Evolutionary conservation across 2,888 invertebrate genomes (phyloP).

Genomic region (Athetis lepigone): DNA sequence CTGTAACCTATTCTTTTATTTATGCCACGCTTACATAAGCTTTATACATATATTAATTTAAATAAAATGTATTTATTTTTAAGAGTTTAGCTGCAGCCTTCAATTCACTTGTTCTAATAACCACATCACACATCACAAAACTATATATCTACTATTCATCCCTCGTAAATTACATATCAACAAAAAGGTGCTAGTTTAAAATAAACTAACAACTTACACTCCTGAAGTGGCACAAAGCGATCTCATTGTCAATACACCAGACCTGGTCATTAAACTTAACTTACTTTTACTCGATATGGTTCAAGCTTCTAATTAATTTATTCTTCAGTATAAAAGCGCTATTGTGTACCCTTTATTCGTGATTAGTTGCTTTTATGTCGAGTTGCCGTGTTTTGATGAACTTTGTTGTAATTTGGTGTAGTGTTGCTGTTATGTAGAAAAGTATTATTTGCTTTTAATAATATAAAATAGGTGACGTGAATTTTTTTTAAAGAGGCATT

Average conservation of each 20-base stretch:
- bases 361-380: constrained; percentile 10
- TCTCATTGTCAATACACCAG: constrained; percentile 34
- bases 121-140: no score
- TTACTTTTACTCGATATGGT: constrained; percentile 34
- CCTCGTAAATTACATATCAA: neutral
- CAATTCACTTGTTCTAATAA: no score
- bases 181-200: neutral
- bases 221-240: constrained; percentile 27
- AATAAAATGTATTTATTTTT: no score
- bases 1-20: no score
- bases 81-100: no score
- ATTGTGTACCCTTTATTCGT: constrained; percentile 18
- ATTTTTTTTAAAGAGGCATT: no score
- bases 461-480: no score
- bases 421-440: neutral
- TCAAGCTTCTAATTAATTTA: constrained; percentile 47
- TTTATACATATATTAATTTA: no score
- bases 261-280: constrained; percentile 32
- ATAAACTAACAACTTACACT: constrained; percentile 7
- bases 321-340: constrained; percentile 15
- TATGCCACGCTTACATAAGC: no score
- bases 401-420: neutral
- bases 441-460: no score
- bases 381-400: no score
- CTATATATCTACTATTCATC: neutral